These are phyloP conservation scores for Pitangus sulphuratus DNA, from an alignment of 2,797 vertebrate species.

Conservation along the genomic window DNA sequence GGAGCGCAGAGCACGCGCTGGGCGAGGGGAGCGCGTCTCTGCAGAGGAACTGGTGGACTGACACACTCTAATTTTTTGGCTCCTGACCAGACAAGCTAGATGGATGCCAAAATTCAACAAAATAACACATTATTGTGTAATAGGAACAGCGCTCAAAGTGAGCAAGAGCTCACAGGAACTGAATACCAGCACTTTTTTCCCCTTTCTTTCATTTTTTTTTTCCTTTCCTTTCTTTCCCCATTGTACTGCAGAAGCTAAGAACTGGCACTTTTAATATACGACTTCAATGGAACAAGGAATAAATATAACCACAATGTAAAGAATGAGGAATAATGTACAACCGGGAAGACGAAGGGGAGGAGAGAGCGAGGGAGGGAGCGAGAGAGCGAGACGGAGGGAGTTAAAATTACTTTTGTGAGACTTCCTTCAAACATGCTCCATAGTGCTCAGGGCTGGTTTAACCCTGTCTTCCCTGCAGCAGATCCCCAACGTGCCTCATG, in stretches of 20 bases:
- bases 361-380: constrained; percentile 44
- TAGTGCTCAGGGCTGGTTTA: constrained; percentile 64
- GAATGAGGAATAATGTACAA: constrained; percentile 47
- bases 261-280: constrained; percentile 46
- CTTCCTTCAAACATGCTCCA: constrained; percentile 65
- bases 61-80: constrained; percentile 85
- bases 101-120: constrained; percentile 85
- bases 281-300: constrained; percentile 49
- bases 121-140: constrained; percentile 88
- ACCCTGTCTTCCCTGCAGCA: constrained; percentile 67
- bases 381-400: constrained; percentile 52
- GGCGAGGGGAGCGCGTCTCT: constrained; percentile 82
- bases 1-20: constrained; percentile 79
- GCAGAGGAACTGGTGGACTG: constrained; percentile 84
- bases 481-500: background rate
- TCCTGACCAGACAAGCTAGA: constrained; percentile 82
- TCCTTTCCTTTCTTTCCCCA: background rate
- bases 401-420: constrained; percentile 76
- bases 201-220: background rate
- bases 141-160: constrained; percentile 76
- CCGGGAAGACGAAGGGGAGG: constrained; percentile 39
- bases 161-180: constrained; percentile 77
- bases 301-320: constrained; percentile 52
- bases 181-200: constrained; percentile 55
- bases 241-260: constrained; percentile 43